Evolutionary conservation across 2,113 vertebrate genomes (phyloP).

Genomic region (Tympanuchus pallidicinctus): DNA sequence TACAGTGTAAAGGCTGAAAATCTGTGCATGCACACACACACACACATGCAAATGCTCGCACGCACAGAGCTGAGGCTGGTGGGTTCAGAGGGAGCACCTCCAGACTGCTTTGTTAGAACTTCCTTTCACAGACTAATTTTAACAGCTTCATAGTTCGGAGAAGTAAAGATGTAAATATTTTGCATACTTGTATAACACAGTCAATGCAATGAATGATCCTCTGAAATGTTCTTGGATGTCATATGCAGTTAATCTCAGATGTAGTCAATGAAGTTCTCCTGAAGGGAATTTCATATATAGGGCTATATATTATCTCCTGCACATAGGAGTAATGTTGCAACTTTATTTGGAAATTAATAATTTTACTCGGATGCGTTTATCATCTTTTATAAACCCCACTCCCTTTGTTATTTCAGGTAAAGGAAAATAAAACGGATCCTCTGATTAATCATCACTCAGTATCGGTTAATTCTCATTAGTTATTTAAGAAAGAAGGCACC

Average conservation of each 20-base stretch:
- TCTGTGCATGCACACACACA: constrained; percentile 48
- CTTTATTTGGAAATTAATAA: constrained; percentile 22
- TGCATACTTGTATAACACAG: constrained; percentile 74
- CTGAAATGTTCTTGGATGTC: constrained; percentile 61
- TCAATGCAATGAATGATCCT: constrained; percentile 74
- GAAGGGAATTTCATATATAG: constrained; percentile 27
- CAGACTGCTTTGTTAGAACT: constrained; percentile 74
- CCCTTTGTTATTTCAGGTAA: neutral
- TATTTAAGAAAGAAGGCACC: constrained; percentile 45
- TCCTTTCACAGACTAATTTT: constrained; percentile 70
- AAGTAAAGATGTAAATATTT: constrained; percentile 77
- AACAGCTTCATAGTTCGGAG: constrained; percentile 73
- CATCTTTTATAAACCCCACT: neutral
- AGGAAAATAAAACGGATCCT: neutral
- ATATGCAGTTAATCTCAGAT: constrained; percentile 55
- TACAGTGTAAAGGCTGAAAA: constrained; percentile 71
- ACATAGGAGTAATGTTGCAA: neutral
- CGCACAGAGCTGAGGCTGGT: constrained; percentile 20
- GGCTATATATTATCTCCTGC: constrained; percentile 12
- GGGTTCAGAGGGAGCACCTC: constrained; percentile 63
- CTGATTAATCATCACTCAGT: neutral
- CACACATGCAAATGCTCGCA: constrained; percentile 28
- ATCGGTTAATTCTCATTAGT: constrained; percentile 29
- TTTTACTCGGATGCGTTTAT: neutral
- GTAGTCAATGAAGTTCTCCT: constrained; percentile 40